Evolutionary conservation across 1,140 invertebrate genomes (phyloP), one percentile per base, ranked within the genome.

Genomic region (Orussus abietinus): DNA sequence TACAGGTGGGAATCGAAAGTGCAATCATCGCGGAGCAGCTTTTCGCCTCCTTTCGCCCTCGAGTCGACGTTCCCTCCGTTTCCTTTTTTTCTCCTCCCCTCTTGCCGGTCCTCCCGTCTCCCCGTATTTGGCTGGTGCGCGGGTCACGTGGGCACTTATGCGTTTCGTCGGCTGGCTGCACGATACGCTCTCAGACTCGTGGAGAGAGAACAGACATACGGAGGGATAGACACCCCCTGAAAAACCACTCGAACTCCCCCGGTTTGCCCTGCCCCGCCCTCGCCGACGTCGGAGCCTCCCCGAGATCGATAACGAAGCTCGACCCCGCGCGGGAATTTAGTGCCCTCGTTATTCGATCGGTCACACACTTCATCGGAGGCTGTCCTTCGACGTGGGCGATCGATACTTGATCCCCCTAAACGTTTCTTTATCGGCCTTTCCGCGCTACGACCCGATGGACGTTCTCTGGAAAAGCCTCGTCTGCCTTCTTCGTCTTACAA

Each of bases 281-380:
- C 44, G 38, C 48, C 35, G n/a, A n/a, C n/a, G n/a, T n/a, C 34
- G 11, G 29, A 57, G 39, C 34, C 53, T n/a, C n/a, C 54, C 54
- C 19, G 42, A 56, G 54, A 57, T 57, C 54, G 56, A 57, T 57
- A 57, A 57, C 49, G 54, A 32, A 47, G n/a, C n/a, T 53, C 49
- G 44, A 44, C 46, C 46, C 34, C 42, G 46, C 28, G 32, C 46
- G n/a, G n/a, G 50, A 53, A 50, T 55, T 57, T 40, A 41, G 49
- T 39, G 21, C 42, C 26, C 29, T 57, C 44, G 49, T 57, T 57
- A 57, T 57, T 56, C 38, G 39, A 56, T 55, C 43, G 46, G 21
- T 45, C 38, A 19, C 28, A 15, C 21, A n/a, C n/a, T n/a, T n/a
- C n/a, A n/a, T n/a, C n/a, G n/a, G n/a, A n/a, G n/a, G n/a, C n/a